These are phyloP conservation scores for Cataglyphis albicans DNA, from an alignment of 2,888 invertebrate genomes.

Conservation along the genomic window DNA sequence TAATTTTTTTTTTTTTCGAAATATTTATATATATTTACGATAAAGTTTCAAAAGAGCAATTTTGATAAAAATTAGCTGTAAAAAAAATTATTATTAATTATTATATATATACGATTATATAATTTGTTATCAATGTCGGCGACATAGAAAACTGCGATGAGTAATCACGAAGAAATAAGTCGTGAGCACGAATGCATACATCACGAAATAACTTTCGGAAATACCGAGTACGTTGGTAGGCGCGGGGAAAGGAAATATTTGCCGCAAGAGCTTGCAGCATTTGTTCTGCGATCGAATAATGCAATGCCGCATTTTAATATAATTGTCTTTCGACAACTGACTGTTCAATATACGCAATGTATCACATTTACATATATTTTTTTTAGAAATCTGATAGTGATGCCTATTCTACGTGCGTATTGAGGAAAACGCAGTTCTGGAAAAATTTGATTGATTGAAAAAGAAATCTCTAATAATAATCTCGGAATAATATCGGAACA, in stretches of 20 bases:
- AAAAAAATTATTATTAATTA: neutral
- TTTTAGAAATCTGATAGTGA: constrained; percentile 23
- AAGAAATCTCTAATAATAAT: neutral
- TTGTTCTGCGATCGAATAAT: constrained; percentile 17
- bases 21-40: neutral
- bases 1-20: neutral
- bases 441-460: neutral
- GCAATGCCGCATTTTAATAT: neutral
- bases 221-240: constrained; percentile 11
- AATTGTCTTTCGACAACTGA: neutral
- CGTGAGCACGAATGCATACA: neutral
- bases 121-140: constrained; percentile 9
- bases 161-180: constrained; percentile 2
- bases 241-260: neutral
- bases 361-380: neutral
- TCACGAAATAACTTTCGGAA: constrained; percentile 28
- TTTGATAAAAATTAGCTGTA: neutral
- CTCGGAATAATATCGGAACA: constrained; percentile 10
- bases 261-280: neutral
- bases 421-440: neutral
- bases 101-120: neutral
- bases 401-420: neutral
- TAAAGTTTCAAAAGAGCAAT: neutral
- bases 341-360: neutral
- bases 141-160: neutral